Conservation (phyloP, 2,888 invertebrate genomes). For the Rhingia rostrata region DNA sequence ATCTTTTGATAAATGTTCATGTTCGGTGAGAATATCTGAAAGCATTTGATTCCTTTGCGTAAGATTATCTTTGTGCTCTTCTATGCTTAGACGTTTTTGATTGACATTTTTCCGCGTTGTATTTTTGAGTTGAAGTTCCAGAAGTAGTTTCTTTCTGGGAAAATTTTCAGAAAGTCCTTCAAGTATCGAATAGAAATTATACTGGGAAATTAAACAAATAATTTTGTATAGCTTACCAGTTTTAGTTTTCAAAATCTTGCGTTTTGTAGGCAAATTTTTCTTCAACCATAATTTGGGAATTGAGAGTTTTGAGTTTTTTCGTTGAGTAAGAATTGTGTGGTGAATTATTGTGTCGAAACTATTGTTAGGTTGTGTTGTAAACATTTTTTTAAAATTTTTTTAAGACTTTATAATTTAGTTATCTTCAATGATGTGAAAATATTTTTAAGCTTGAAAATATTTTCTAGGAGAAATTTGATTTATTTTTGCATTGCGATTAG, state of each 20-base stretch:
- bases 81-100: conserved; percentile 8
- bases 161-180: neutral
- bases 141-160: neutral
- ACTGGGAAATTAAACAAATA: neutral
- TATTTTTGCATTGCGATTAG: too few species aligned
- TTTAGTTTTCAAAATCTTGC: neutral
- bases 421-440: too few species aligned
- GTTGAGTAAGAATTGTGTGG: neutral
- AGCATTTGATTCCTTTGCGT: conserved; percentile 50
- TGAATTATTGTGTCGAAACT: conserved; percentile 17
- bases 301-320: neutral
- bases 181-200: neutral
- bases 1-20: conserved; percentile 54
- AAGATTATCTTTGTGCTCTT: conserved; percentile 34
- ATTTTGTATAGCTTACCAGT: neutral
- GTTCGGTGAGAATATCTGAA: conserved; percentile 43
- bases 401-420: neutral
- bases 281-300: neutral
- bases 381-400: conserved; percentile 32
- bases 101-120: conserved; percentile 9
- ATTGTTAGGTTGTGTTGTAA: conserved; percentile 30
- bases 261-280: neutral
- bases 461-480: too few species aligned
- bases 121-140: conserved; percentile 40
- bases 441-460: too few species aligned